Percentiles rank a stretch among this genome's conserved stretches.
Evolutionary conservation across 2,113 vertebrate genomes (phyloP).

Genomic region (Nerophis ophidion): DNA sequence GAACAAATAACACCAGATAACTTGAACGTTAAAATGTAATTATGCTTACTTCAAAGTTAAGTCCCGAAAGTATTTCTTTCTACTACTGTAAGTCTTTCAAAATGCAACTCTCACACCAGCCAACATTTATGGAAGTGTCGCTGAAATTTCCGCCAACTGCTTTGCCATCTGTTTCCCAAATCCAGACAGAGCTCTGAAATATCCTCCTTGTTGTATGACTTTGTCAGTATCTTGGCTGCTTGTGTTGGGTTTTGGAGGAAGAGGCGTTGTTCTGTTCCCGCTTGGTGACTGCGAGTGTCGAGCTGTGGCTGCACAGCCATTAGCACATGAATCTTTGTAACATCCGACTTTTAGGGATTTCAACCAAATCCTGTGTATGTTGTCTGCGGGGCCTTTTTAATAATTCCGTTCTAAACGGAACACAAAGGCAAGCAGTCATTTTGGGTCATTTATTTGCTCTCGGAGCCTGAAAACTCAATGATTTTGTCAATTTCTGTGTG

Average conservation of each 20-base stretch:
- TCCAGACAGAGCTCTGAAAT: slow-evolving; percentile 37
- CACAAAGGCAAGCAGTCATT: too few species aligned
- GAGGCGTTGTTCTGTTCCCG: slow-evolving; percentile 40
- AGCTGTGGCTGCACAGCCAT: not conserved
- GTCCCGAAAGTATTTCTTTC: not conserved
- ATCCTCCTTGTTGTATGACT: slow-evolving; percentile 37
- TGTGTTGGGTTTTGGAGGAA: slow-evolving; percentile 39
- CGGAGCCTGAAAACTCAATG: too few species aligned
- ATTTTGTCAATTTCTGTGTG: too few species aligned
- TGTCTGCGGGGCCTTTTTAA: too few species aligned
- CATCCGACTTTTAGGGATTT: too few species aligned
- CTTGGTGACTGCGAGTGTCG: slow-evolving; percentile 42
- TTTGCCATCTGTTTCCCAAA: slow-evolving; percentile 66
- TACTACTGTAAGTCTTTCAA: not conserved
- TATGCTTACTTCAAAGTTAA: not conserved
- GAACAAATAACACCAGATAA: slow-evolving; percentile 6
- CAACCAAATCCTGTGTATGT: not conserved
- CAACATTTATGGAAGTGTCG: slow-evolving; percentile 43
- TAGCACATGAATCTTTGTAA: not conserved
- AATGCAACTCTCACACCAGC: slow-evolving; percentile 32
- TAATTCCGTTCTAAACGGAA: too few species aligned
- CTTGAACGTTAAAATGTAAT: not conserved
- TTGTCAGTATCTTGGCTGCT: slow-evolving; percentile 36
- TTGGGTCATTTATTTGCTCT: too few species aligned
- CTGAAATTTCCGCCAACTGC: slow-evolving; percentile 68